Base-by-base conservation (phyloP, 64 coral and sea anemone species). In the Pocillopora verrucosa region DNA sequence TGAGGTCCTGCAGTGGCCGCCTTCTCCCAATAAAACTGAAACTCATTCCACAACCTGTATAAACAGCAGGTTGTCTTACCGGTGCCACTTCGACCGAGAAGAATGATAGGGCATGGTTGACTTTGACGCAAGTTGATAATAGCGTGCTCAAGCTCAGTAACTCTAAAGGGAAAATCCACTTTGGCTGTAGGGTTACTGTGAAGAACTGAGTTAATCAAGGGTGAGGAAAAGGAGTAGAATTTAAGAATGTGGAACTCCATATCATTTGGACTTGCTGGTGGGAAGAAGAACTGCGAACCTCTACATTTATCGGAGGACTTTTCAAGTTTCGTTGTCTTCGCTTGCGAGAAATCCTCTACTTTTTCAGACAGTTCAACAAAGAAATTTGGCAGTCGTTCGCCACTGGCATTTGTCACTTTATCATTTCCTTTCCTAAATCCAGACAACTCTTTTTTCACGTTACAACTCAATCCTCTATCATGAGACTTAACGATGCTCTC, bases 11-110 rank as follows among this genome's bases (percentile, higher is more conserved):
- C 93, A 13, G 59, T 90, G 35, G 65, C 58, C 14, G 91, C 89
- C 37, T 73, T 87, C n/a, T 99, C 89, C 97, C 97, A 99, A 77
- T 99, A 99, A 1, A 37, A 86, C 60, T 95, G 93, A 90, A 95
- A 99, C 65, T 99, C 91, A 15, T 89, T 95, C 97, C 97, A 99
- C 69, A 99, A 79, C 56, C 97, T 88, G 86, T 99, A 99, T 12
- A 99, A 82, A 60, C 97, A 99, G 59, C 97, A 99, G 12, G 97
- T 99, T 36, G 97, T 99, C 73, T 99, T 99, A 19, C 97, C 97
- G 75, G 97, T 99, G 5, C 90, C 96, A 88, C 96, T 98, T 22
- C 96, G 96, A 13, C 96, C 96, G 84, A 98, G 91, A 17, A 98
- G 78, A 58, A 98, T 94, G 51, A 98, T 89, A 16, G 96, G 88